Evolutionary conservation across 2,797 vertebrate genomes (phyloP).

Genomic region (Enteromius fasciolatus): DNA sequence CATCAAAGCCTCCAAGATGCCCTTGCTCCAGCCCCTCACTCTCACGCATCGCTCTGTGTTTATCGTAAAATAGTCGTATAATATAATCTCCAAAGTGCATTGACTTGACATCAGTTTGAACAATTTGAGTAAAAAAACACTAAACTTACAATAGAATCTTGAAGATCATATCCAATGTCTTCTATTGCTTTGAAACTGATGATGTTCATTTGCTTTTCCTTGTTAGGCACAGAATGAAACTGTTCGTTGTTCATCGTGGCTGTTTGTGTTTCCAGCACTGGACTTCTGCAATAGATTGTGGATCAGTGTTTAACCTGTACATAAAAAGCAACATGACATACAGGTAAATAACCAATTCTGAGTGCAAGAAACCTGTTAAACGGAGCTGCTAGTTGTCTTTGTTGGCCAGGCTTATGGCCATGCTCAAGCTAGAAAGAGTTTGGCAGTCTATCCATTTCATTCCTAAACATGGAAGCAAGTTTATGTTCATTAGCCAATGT

Average conservation of each 20-base stretch:
- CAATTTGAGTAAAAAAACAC: neutral
- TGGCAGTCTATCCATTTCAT: neutral
- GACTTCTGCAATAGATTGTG: neutral
- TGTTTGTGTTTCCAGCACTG: no score
- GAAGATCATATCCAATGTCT: constrained; percentile 82
- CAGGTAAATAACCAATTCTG: neutral
- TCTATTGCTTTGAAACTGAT: constrained; percentile 86
- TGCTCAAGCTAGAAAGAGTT: neutral
- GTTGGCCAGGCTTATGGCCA: neutral
- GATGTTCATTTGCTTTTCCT: constrained; percentile 83
- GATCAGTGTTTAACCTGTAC: constrained; percentile 3
- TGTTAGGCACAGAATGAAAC: constrained; percentile 74
- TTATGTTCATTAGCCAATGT: no score
- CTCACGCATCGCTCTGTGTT: constrained; percentile 8
- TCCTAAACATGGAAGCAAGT: no score
- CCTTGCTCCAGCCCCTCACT: constrained; percentile 41
- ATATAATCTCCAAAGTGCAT: neutral
- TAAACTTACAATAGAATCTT: constrained; percentile 74
- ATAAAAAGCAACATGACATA: constrained; percentile 2
- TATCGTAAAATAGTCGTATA: neutral
- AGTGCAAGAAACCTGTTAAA: neutral
- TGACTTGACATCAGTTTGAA: neutral
- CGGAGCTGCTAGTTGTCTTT: neutral
- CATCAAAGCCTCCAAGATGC: constrained; percentile 68
- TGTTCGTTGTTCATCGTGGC: constrained; percentile 80